Evolutionary conservation across 2,888 invertebrate species (phyloP), one percentile per base, ranked within the genome.

Genomic region (Tortrix viridana): DNA sequence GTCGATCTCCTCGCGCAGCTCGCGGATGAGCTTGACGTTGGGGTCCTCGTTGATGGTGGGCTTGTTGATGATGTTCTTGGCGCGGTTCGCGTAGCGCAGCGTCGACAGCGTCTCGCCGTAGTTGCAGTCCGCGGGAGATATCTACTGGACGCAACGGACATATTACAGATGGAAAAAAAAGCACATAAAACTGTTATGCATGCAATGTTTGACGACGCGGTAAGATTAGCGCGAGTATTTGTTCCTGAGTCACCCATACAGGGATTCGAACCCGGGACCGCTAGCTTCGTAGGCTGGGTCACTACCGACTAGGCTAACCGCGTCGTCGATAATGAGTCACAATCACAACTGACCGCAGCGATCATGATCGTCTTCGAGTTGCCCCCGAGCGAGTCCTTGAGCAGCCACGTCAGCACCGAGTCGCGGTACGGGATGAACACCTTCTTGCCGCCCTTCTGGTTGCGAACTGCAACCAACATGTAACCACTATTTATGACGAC

Each of bases 331-430:
- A n/a, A n/a, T n/a, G n/a, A n/a, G n/a, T n/a, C n/a, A n/a, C n/a
- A n/a, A 16, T 1, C 5, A 14, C 12, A 26, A 82, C 94, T 94
- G 65, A 95, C 95, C 19, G 96, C 96, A 23, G 97, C 97, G 67
- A 97, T 96, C 97, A 97, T 97, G 67, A 97, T 97, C 0, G 97
- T 97, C 84, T 97, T 97, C 12, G 97, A 96, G 87, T 97, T 97
- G 0, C 97, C 97, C 0, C 97, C 97, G 54, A 97, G 91, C 67
- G 97, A 97, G 77, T 97, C 97, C 82, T 97, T 97, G 6, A 97
- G 92, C 60, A 97, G 87, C 97, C 97, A 97, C 3, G 97, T 97
- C 14, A 97, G 93, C 54, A 97, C 96, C 0, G 97, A 97, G 88
- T 97, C 97, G 6, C 97, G 93, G 86, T 97, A 97, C 3, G 97